Percentiles rank a stretch among this genome's conserved stretches.
Evolutionary conservation across 2,888 invertebrate species (phyloP).

Genomic region (Iselma pallidipennis): DNA sequence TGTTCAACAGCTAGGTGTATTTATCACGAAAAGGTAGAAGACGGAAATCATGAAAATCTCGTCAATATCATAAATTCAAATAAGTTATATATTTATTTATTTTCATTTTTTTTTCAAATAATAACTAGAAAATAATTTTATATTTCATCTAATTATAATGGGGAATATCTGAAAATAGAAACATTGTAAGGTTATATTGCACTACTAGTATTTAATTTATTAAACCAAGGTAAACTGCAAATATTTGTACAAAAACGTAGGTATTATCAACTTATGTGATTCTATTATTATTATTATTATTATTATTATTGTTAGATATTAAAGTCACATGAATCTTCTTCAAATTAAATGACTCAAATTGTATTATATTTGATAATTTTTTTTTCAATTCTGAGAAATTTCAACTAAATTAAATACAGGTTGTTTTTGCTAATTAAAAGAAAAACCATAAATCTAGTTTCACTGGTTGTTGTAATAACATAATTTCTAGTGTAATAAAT

Average conservation of each 20-base stretch:
- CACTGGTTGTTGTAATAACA: too few species aligned
- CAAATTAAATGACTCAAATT: not conserved
- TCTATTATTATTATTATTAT: not conserved
- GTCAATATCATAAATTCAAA: not conserved
- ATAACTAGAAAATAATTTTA: conserved; percentile 2
- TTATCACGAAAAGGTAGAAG: not conserved
- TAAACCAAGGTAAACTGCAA: conserved; percentile 29
- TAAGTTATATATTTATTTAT: not conserved
- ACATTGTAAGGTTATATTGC: conserved; percentile 16
- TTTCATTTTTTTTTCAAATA: not conserved
- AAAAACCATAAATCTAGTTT: too few species aligned
- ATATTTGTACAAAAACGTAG: conserved; percentile 15
- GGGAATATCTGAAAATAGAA: conserved; percentile 4
- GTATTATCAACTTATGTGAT: not conserved
- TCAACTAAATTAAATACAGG: too few species aligned
- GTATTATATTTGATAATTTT: too few species aligned
- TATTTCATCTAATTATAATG: conserved; percentile 20
- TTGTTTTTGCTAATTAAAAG: too few species aligned
- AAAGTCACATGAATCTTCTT: not conserved
- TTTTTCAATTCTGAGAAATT: too few species aligned
- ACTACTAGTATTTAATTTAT: conserved; percentile 26
- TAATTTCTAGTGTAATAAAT: too few species aligned
- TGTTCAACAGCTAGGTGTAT: not conserved
- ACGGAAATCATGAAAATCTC: not conserved
- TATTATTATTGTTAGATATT: not conserved